These are phyloP conservation scores for Carassius gibelio DNA, from an alignment of 2,113 vertebrate genomes.

Conservation along the genomic window DNA sequence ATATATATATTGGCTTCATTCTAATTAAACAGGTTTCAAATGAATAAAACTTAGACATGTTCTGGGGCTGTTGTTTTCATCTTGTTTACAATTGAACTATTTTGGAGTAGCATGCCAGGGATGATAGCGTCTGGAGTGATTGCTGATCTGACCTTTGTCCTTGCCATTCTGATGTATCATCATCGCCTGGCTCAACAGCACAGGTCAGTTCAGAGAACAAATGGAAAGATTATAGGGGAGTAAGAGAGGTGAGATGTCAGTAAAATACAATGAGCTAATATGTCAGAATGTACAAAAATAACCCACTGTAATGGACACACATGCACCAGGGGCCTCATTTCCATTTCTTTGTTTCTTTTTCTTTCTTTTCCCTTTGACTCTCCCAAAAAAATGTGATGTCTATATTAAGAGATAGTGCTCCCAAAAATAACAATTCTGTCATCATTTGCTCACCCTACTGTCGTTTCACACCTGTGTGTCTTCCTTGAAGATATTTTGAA, in stretches of 20 bases:
- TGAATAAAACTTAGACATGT: neutral
- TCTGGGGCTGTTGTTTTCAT: neutral
- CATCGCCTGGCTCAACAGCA: conserved; percentile 20
- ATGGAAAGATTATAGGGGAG: conserved; percentile 1
- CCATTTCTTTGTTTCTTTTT: neutral
- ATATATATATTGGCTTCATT: neutral
- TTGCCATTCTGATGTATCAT: conserved; percentile 30
- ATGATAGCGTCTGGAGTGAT: conserved; percentile 7
- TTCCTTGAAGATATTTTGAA: neutral
- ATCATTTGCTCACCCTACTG: neutral
- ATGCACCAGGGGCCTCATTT: neutral
- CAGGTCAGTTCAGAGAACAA: conserved; percentile 13
- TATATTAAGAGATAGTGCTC: neutral
- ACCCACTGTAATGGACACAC: neutral
- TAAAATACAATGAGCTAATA: conserved; percentile 9
- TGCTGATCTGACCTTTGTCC: conserved; percentile 19
- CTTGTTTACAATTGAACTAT: neutral
- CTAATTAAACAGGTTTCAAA: neutral
- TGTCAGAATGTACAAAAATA: conserved; percentile 34
- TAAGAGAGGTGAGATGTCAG: neutral
- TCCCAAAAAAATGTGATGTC: neutral
- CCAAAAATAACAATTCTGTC: neutral
- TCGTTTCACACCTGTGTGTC: neutral
- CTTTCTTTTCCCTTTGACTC: neutral
- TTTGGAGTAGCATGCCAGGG: neutral